Evolutionary conservation across 2,888 invertebrate species (phyloP).

Genomic region (Hermaeophaga mercurialis): DNA sequence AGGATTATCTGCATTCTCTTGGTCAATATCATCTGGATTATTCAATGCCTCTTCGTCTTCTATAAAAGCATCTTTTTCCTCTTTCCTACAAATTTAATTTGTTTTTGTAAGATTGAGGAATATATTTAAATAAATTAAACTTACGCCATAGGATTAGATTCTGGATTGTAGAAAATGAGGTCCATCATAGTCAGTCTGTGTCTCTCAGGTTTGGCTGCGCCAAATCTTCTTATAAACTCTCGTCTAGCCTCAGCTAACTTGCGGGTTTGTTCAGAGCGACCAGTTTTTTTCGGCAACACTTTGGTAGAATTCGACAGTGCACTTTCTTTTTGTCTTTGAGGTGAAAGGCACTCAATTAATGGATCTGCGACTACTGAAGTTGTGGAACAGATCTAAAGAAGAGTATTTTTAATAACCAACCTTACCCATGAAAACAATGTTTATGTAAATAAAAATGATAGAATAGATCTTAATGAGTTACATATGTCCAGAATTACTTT

Average conservation of each 20-base stretch:
- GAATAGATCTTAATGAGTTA: too few relatives aligned
- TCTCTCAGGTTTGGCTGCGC: constrained; percentile 64
- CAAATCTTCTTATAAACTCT: constrained; percentile 61
- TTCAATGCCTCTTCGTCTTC: constrained; percentile 10
- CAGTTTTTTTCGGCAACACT: constrained; percentile 48
- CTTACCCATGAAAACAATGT: too few relatives aligned
- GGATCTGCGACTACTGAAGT: constrained; percentile 44
- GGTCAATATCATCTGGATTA: constrained; percentile 11
- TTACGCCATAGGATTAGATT: constrained; percentile 74
- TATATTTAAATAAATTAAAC: background rate
- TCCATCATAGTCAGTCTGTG: constrained; percentile 86
- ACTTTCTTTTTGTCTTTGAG: constrained; percentile 39
- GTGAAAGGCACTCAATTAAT: constrained; percentile 37
- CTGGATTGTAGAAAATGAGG: constrained; percentile 89
- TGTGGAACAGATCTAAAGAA: constrained; percentile 51
- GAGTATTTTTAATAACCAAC: too few relatives aligned
- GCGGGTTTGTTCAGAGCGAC: constrained; percentile 59
- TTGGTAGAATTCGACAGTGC: too few relatives aligned
- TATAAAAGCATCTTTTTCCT: background rate
- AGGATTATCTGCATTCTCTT: background rate
- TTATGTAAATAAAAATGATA: too few relatives aligned
- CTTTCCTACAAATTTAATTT: too few relatives aligned
- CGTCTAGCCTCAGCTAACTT: constrained; percentile 62
- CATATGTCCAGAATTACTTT: too few relatives aligned
- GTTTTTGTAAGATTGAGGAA: too few relatives aligned